These are phyloP conservation scores for Aplysia californica DNA, from an alignment of 1,140 invertebrate species.

Conservation along the genomic window DNA sequence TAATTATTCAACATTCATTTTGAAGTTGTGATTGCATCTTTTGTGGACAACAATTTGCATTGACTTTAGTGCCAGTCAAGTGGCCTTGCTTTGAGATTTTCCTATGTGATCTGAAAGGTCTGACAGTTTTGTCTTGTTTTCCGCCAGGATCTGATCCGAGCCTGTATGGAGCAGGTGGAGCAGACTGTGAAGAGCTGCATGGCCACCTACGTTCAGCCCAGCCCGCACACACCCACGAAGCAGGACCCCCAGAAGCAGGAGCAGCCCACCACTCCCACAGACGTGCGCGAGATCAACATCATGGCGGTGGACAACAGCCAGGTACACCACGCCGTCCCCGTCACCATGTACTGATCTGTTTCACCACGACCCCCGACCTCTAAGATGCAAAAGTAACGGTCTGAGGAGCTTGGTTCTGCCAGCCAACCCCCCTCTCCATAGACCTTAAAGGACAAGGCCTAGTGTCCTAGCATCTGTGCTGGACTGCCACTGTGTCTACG, in stretches of 20 bases:
- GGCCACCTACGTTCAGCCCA: constrained; percentile 49
- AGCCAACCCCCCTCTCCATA: background rate
- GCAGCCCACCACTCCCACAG: constrained; percentile 83
- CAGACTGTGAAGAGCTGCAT: constrained; percentile 75
- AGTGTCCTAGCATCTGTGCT: background rate
- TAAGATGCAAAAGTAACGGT: background rate
- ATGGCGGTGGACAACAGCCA: constrained; percentile 24
- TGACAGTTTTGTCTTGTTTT: too few species aligned
- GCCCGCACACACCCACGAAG: constrained; percentile 16
- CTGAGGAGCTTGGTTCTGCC: background rate
- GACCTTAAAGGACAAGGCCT: background rate
- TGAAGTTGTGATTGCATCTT: background rate
- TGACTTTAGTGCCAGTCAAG: too few species aligned
- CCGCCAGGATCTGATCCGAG: constrained; percentile 80
- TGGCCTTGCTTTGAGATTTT: too few species aligned
- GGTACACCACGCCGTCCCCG: background rate
- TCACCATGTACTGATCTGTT: background rate
- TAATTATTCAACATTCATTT: background rate
- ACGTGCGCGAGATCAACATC: constrained; percentile 71
- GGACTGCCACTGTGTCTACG: background rate
- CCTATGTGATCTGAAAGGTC: too few species aligned
- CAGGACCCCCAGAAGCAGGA: constrained; percentile 65
- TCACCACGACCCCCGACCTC: background rate
- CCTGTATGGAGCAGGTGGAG: constrained; percentile 80
- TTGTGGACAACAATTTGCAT: too few species aligned